phyloP scores from a whole-genome alignment of 2,797 vertebrate genomes.

The Phyllotis vaccarum region DNA sequence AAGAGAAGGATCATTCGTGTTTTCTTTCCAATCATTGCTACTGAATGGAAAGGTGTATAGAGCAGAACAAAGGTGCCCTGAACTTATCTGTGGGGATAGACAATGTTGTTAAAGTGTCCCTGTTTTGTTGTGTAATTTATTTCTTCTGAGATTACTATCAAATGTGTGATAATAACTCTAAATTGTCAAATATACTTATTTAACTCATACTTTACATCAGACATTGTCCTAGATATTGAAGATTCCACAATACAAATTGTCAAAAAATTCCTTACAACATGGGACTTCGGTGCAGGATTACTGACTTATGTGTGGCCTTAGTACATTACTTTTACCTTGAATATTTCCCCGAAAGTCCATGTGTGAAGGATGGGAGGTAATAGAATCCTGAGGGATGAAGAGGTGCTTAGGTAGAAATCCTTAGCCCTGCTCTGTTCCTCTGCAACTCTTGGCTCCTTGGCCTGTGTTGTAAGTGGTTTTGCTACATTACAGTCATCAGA shows the following conservation, averaged over 20 bases:
- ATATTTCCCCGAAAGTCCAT: background rate
- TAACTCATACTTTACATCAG: background rate
- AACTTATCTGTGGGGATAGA: background rate
- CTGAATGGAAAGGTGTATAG: background rate
- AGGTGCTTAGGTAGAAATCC: background rate
- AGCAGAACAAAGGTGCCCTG: background rate
- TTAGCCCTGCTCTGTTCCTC: background rate
- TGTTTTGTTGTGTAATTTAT: background rate
- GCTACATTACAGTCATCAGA: background rate
- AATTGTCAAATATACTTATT: background rate
- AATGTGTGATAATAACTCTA: background rate
- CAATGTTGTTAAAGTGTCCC: background rate
- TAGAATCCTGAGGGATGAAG: background rate
- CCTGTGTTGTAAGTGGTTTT: background rate
- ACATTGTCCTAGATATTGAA: background rate
- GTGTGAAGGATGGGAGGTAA: background rate
- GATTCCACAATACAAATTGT: background rate
- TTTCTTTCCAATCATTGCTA: slow-evolving; percentile 6
- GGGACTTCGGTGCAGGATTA: background rate
- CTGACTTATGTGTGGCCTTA: background rate
- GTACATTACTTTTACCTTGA: background rate
- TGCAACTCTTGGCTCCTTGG: background rate
- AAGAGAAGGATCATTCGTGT: background rate
- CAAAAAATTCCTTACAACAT: background rate
- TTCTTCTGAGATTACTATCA: background rate